phyloP scores from a whole-genome alignment of 2,888 invertebrate genomes.

The Empis livida region DNA sequence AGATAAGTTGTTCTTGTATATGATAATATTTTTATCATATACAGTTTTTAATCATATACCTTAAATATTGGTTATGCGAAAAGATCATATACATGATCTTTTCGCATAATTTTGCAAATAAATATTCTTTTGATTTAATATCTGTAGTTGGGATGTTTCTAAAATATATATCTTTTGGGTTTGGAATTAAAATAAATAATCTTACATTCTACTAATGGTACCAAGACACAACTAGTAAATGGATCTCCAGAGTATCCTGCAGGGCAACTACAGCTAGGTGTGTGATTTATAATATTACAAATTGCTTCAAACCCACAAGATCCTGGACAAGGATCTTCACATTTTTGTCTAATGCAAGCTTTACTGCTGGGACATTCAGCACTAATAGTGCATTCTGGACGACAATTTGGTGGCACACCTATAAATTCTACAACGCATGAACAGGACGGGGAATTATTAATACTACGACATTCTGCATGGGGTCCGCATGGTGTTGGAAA shows the following conservation, averaged over 20 bases:
- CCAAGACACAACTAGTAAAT: constrained; percentile 36
- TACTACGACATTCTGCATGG: constrained; percentile 47
- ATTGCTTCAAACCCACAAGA: constrained; percentile 53
- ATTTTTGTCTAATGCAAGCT: constrained; percentile 62
- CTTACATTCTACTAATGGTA: constrained; percentile 27
- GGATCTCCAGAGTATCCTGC: constrained; percentile 45
- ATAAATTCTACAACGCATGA: constrained; percentile 50
- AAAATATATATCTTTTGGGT: too few relatives aligned
- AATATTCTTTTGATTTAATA: too few relatives aligned
- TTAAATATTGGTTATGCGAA: too few relatives aligned
- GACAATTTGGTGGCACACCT: constrained; percentile 59
- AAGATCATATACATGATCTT: too few relatives aligned
- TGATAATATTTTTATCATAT: too few relatives aligned
- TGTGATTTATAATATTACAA: constrained; percentile 54
- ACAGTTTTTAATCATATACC: too few relatives aligned
- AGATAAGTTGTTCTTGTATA: too few relatives aligned
- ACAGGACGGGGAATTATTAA: constrained; percentile 50
- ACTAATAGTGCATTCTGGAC: constrained; percentile 59
- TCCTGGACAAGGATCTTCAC: constrained; percentile 59
- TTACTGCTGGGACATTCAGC: constrained; percentile 56
- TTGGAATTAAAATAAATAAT: background rate
- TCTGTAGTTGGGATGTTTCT: background rate
- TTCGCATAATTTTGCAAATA: too few relatives aligned
- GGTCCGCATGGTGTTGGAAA: constrained; percentile 57
- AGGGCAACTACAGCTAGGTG: constrained; percentile 53